Base-by-base conservation (phyloP, 2,797 vertebrate genomes). In the Heliangelus exortis region DNA sequence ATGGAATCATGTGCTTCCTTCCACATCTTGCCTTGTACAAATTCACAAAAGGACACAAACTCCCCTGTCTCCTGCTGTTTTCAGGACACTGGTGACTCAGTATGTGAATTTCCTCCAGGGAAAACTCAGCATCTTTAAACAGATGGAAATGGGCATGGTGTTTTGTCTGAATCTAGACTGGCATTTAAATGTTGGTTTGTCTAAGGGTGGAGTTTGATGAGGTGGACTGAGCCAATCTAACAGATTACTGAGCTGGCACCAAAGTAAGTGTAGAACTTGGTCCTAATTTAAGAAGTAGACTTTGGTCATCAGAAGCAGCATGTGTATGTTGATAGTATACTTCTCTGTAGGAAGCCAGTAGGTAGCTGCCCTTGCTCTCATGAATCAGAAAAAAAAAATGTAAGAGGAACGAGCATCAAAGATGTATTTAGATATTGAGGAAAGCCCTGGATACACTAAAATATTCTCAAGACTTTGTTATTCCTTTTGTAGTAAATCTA, bases 81-180 rank as follows among this genome's bases (percentile, higher is more conserved):
- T 62, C 34, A 90, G 63, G 22, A 6, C 75, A 62, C 39, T 81
- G 66, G 43, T 58, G 90, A 69, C 59, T 79, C 78, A 33, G 20
- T 26, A 33, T 41, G 43, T 67, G 71, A 47, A 45, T 54, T 79
- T 67, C 48, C 72, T 77, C 21, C 18, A 47, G 72, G 61, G 81
- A 66, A 79, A 53, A 61, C 39, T 21, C 55, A 73, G 41, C 18
- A 25, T 79, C 33, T 87, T 80, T 86, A 55, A 87, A 78, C 21
- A 93, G 43, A 62, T 87, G 67, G 80, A 86, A 89, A 54, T 29
- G 43, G 39, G 7, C 50, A 33, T 28, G 23, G 63, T 66, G 53
- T 75, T 74, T 76, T 93, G 39, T 51, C 77, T 89, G 87, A 87
- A 76, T 87, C n/a, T n/a, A 63, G 29, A 34, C 29, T 84, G 90